phyloP scores from a whole-genome alignment of 2,797 vertebrate genomes.

The Pseudomugil tenellus region DNA sequence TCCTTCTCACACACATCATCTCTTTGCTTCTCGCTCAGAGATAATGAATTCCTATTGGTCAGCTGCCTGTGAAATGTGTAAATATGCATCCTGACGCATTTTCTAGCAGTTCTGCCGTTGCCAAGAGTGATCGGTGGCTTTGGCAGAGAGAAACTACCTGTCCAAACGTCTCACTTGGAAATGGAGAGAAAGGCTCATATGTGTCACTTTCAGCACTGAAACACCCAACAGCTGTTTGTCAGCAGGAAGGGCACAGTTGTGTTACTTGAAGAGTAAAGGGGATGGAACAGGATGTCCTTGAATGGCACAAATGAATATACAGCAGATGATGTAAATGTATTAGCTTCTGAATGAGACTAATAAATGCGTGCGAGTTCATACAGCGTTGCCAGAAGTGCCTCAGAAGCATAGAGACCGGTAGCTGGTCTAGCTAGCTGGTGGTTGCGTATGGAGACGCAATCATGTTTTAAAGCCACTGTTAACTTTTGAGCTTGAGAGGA shows the following conservation, averaged over 20 bases:
- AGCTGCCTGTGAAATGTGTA: constrained; percentile 54
- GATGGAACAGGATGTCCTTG: constrained; percentile 26
- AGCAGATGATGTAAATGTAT: constrained; percentile 26
- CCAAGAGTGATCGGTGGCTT: constrained; percentile 39
- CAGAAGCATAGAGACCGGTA: neutral
- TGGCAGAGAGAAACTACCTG: constrained; percentile 25
- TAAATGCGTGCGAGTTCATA: constrained; percentile 7
- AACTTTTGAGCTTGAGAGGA: constrained; percentile 38
- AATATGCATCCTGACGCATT: constrained; percentile 30
- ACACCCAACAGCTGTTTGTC: constrained; percentile 33
- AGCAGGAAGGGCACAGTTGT: constrained; percentile 9
- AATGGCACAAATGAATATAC: constrained; percentile 25
- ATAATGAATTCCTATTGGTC: constrained; percentile 50
- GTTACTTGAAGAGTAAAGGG: constrained; percentile 3
- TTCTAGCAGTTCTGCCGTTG: constrained; percentile 21
- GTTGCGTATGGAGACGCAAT: constrained; percentile 20
- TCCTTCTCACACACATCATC: constrained; percentile 34
- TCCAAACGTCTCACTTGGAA: constrained; percentile 10
- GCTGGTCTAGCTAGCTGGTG: constrained; percentile 23
- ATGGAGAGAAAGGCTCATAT: constrained; percentile 12
- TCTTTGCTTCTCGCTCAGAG: constrained; percentile 21
- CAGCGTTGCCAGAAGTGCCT: constrained; percentile 24
- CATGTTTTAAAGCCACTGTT: constrained; percentile 21
- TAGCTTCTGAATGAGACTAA: constrained; percentile 49
- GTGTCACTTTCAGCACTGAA: constrained; percentile 4